A percentile compares a stretch with the other conserved stretches of the same genome.
Conservation (phyloP, 2,888 invertebrate genomes). For the Acanthopleura granulata region DNA sequence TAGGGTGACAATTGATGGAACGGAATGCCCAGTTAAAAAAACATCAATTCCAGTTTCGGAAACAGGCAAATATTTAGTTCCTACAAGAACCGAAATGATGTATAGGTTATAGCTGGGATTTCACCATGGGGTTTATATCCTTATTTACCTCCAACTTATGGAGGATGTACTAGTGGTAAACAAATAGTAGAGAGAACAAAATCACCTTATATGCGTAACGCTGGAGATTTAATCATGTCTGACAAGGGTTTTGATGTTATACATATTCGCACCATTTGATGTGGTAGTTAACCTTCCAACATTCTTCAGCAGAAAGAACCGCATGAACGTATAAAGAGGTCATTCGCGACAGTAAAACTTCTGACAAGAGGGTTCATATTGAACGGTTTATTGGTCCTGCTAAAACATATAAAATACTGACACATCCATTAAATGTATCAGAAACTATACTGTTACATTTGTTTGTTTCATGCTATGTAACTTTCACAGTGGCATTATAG, state of each 20-base stretch:
- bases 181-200: conserved; percentile 34
- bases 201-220: conserved; percentile 27
- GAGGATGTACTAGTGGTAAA: conserved; percentile 27
- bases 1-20: conserved; percentile 39
- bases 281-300: conserved; percentile 37
- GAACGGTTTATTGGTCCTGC: conserved; percentile 36
- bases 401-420: conserved; percentile 26
- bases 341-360: conserved; percentile 32
- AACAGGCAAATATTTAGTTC: conserved; percentile 20
- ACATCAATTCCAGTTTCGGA: conserved; percentile 20
- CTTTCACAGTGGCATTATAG: conserved; percentile 20
- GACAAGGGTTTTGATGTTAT: conserved; percentile 34
- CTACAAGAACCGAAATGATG: conserved; percentile 25
- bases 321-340: conserved; percentile 27
- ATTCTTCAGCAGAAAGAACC: conserved; percentile 37
- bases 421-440: conserved; percentile 22
- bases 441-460: conserved; percentile 29
- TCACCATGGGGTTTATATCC: conserved; percentile 23
- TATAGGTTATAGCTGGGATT: conserved; percentile 27
- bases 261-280: conserved; percentile 32
- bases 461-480: conserved; percentile 36
- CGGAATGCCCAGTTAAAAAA: conserved; percentile 25
- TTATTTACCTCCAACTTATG: background rate
- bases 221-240: conserved; percentile 31
- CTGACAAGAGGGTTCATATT: conserved; percentile 37